A percentile compares a stretch with the other conserved stretches of the same genome.
Conservation (phyloP, 2,113 vertebrate genomes). For the Poecilia latipinna region DNA sequence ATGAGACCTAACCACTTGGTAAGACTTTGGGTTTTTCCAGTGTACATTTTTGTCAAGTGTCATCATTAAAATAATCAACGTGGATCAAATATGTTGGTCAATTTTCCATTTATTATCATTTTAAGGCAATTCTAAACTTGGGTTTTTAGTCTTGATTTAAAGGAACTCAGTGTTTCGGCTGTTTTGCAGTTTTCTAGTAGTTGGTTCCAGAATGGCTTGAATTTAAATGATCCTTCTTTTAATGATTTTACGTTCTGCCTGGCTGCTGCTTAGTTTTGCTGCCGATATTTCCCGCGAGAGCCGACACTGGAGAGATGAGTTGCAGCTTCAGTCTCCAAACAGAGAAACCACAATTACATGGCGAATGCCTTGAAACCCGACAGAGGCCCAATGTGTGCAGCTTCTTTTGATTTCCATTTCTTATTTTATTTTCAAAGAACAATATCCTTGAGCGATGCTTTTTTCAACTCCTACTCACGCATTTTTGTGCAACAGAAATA, state of each 20-base stretch:
- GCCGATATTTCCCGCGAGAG: not conserved
- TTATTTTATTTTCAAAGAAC: not conserved
- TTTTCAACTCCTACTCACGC: not conserved
- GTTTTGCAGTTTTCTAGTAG: too few species aligned
- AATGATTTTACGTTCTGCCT: not conserved
- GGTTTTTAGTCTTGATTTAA: too few species aligned
- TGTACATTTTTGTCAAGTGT: too few species aligned
- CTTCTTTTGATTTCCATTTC: too few species aligned
- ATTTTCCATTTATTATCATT: too few species aligned
- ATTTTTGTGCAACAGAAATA: not conserved
- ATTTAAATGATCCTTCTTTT: not conserved
- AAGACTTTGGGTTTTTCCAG: too few species aligned
- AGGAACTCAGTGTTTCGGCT: too few species aligned
- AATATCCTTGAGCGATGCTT: not conserved
- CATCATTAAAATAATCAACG: too few species aligned
- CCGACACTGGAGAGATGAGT: not conserved
- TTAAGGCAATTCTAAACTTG: too few species aligned
- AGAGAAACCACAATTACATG: constrained; percentile 12
- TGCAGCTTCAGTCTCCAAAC: not conserved
- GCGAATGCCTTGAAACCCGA: constrained; percentile 6
- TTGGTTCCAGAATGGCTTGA: not conserved
- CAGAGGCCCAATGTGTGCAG: too few species aligned
- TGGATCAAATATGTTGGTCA: too few species aligned
- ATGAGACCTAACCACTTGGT: too few species aligned
- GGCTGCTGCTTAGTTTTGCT: not conserved